Evolutionary conservation across 2,888 invertebrate genomes (phyloP).

Genomic region (Coronaproctus castanopsis): DNA sequence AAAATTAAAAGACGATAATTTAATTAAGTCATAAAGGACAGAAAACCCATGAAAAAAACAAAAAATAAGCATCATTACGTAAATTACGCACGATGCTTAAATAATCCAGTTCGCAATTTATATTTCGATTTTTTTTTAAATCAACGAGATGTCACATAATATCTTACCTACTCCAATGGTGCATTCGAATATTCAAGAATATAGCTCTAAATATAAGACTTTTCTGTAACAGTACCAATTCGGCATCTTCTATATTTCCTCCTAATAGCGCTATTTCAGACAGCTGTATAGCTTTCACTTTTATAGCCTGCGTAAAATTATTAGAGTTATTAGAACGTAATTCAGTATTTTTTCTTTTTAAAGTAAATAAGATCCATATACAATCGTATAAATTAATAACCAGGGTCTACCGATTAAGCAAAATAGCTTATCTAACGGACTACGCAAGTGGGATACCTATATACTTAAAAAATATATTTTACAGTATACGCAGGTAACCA

Average conservation of each 20-base stretch:
- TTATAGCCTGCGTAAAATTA: slow-evolving; percentile 27
- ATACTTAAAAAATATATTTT: no score
- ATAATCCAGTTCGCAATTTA: not conserved
- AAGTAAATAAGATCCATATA: no score
- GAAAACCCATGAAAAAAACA: no score
- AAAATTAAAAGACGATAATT: not conserved
- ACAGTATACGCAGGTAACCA: no score
- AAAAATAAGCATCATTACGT: no score
- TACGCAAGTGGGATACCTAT: no score
- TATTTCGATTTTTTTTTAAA: not conserved
- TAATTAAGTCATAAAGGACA: not conserved
- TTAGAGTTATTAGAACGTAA: no score
- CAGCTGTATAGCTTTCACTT: slow-evolving; percentile 35
- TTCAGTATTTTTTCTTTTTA: no score
- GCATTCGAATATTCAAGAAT: slow-evolving; percentile 44
- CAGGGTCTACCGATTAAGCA: no score
- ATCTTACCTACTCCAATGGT: slow-evolving; percentile 48
- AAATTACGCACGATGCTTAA: not conserved
- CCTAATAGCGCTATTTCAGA: slow-evolving; percentile 46
- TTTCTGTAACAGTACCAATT: slow-evolving; percentile 45
- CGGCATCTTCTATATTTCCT: slow-evolving; percentile 47
- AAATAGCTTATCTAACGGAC: no score
- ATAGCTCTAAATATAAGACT: slow-evolving; percentile 48
- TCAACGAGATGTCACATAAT: not conserved
- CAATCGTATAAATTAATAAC: not conserved